Conservation (phyloP, 2,113 vertebrate species). For the Myrmecobius fasciatus region DNA sequence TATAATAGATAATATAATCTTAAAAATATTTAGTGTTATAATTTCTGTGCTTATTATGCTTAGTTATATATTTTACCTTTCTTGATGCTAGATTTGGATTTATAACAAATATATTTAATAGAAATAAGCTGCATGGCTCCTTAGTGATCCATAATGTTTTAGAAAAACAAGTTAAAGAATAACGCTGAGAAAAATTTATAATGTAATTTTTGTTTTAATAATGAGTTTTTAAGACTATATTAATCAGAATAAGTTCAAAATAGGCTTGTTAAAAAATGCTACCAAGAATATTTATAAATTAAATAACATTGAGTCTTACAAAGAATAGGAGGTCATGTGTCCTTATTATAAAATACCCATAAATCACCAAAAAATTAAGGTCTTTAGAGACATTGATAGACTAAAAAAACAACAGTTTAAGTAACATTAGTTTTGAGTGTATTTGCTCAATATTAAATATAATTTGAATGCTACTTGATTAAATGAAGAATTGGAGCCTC, state of each 20-base stretch:
- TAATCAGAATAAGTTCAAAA: neutral
- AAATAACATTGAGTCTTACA: neutral
- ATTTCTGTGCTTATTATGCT: neutral
- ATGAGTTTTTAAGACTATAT: neutral
- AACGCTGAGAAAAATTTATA: neutral
- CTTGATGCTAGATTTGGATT: neutral
- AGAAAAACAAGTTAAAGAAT: neutral
- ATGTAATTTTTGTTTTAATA: neutral
- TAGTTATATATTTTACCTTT: neutral
- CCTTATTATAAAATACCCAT: neutral
- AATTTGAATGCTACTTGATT: neutral
- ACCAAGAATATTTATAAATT: neutral
- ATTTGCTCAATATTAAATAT: constrained; percentile 13
- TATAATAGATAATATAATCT: neutral
- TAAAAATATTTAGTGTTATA: neutral
- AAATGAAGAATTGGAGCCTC: neutral
- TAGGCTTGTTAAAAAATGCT: neutral
- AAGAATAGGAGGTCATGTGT: neutral
- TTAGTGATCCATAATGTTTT: neutral
- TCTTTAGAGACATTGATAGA: constrained; percentile 15
- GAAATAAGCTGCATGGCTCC: neutral
- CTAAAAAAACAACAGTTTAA: constrained; percentile 21
- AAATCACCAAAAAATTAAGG: neutral
- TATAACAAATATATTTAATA: neutral
- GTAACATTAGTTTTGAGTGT: neutral